Conservation (phyloP, 53 echinoderm and acorn worm genomes). For the Temnopleurus reevesii region DNA sequence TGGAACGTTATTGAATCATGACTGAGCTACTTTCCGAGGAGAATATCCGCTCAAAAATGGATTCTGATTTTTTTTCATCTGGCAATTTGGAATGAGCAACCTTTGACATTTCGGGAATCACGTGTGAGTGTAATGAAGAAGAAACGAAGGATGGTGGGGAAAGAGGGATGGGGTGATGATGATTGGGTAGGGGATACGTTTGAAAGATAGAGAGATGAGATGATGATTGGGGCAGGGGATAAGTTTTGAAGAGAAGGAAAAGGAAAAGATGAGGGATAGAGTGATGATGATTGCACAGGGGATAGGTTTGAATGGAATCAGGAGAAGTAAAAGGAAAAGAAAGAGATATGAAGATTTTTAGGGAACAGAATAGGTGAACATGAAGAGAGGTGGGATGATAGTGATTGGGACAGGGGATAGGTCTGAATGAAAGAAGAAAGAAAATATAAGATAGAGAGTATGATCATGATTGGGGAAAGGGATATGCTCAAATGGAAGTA, state of each 20-base stretch:
- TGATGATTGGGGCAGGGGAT: background rate
- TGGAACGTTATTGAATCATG: conserved; percentile 27
- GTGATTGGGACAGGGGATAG: background rate
- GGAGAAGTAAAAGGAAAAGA: background rate
- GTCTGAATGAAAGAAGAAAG: background rate
- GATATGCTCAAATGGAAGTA: background rate
- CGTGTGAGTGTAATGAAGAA: conserved; percentile 12
- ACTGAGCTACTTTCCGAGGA: background rate
- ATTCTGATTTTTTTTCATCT: conserved; percentile 11
- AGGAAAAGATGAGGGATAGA: too few relatives aligned
- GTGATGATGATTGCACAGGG: too few relatives aligned
- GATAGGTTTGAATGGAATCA: too few relatives aligned
- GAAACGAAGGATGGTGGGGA: background rate
- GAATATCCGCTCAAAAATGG: conserved; percentile 31
- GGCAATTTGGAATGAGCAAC: background rate
- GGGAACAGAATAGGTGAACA: background rate
- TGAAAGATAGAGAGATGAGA: background rate
- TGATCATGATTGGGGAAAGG: background rate
- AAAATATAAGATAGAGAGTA: background rate
- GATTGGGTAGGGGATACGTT: background rate
- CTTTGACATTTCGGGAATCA: background rate
- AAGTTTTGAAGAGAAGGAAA: too few relatives aligned
- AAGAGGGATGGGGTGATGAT: background rate
- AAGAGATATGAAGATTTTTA: background rate
- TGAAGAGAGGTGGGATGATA: background rate